Base-by-base conservation (phyloP, 2,113 vertebrate genomes). In the Thryonomys swinderianus region DNA sequence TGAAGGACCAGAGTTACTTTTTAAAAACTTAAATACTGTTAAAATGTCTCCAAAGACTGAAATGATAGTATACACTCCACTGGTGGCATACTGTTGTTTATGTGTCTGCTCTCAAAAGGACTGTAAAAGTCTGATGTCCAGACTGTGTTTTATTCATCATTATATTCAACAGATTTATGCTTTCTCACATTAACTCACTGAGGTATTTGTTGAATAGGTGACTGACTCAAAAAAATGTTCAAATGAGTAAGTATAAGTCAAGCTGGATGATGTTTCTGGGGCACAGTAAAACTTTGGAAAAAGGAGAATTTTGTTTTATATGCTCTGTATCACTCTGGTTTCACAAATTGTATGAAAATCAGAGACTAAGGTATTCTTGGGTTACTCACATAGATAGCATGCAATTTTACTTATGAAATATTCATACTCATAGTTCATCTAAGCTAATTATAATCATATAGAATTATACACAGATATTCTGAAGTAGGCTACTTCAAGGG, bases 281-380 rank as follows among this genome's bases (percentile, higher is more conserved):
- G 16, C 4, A 80, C 53, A 59, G 21, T 57, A 71, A 61, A 86
- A 30, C 37, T 79, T 76, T 61, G 40, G 55, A 2, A 88, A 93
- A 94, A 78, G 87, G 61, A 80, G 42, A 64, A 53, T 93, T 97
- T 95, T 85, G 9, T 81, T 32, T 84, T 87, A 78, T 14, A 32
- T 11, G 1, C 66, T 95, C 17, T 83, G 73, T 61, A 80, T 45
- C 21, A 89, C 69, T 82, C 0, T 69, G 73, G 91, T 73, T 93
- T 92, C n/a, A 78, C 2, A 69, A 89, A 53, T 90, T 55, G 0
- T 51, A 21, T 51, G 20, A 90, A 96, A 96, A 82, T 21, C 57
- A 84, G 76, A 87, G 32, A 80, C 42, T 74, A 90, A 88, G 69
- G 69, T 62, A 53, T 55, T 32, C 51, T 23, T 11, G 20, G 7